A percentile compares a stretch with the other conserved stretches of the same genome.
These are phyloP conservation scores for Lumbricus terrestris DNA, from an alignment of 2,888 invertebrate genomes.

Conservation along the genomic window DNA sequence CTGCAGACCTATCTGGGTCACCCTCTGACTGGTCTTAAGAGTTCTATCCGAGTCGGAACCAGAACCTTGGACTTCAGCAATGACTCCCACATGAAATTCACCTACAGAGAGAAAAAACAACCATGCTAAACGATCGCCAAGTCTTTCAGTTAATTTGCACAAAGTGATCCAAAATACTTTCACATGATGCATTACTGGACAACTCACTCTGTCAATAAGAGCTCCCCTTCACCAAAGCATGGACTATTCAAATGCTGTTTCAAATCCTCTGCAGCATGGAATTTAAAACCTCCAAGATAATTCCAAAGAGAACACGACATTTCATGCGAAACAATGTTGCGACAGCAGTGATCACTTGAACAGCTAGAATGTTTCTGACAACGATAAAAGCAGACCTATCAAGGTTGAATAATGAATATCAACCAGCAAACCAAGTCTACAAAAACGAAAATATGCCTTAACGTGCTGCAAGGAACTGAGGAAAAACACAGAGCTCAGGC, in stretches of 20 bases:
- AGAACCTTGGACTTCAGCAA: background rate
- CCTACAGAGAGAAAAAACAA: constrained; percentile 3
- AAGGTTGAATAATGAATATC: no score
- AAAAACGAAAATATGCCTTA: background rate
- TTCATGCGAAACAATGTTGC: background rate
- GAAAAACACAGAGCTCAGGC: background rate
- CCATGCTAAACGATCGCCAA: no score
- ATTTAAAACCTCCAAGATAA: background rate
- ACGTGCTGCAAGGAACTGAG: background rate
- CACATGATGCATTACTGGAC: background rate
- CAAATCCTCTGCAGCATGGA: background rate
- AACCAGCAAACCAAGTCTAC: background rate
- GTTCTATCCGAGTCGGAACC: background rate
- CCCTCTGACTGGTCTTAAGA: no score
- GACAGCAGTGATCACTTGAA: no score
- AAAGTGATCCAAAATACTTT: background rate
- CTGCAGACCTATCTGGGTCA: background rate
- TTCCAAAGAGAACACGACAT: background rate
- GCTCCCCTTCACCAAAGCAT: background rate
- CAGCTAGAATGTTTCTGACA: no score
- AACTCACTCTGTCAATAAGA: background rate
- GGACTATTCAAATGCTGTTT: background rate
- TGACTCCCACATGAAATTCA: background rate
- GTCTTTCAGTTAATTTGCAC: background rate
- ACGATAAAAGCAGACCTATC: background rate